Evolutionary conservation across 2,888 invertebrate species (phyloP).

Genomic region (Neuroscelio doddi): DNA sequence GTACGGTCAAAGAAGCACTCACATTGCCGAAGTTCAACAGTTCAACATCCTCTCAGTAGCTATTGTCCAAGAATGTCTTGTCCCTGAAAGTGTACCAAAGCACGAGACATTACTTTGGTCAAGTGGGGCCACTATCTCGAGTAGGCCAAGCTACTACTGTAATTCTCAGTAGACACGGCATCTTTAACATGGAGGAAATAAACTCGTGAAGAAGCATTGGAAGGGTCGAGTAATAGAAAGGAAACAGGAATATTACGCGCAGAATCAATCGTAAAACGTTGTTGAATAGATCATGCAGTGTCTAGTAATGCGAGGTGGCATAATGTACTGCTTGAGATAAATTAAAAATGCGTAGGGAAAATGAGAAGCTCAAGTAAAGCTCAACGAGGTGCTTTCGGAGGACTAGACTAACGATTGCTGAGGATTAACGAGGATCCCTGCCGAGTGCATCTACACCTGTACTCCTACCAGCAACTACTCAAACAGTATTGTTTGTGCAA

Average conservation of each 20-base stretch:
- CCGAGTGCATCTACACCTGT: slow-evolving; percentile 53
- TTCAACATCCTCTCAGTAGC: slow-evolving; percentile 9
- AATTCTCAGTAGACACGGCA: neutral
- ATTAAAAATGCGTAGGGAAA: slow-evolving; percentile 54
- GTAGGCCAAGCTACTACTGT: too few species aligned
- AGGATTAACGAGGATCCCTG: slow-evolving; percentile 51
- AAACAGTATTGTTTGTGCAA: slow-evolving; percentile 21
- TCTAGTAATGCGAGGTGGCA: slow-evolving; percentile 39
- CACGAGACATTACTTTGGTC: too few species aligned
- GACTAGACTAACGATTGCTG: slow-evolving; percentile 54
- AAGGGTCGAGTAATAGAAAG: slow-evolving; percentile 6
- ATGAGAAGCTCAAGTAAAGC: slow-evolving; percentile 67
- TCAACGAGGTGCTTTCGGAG: slow-evolving; percentile 66
- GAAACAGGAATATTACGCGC: slow-evolving; percentile 37
- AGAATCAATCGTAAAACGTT: slow-evolving; percentile 27
- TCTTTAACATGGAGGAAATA: slow-evolving; percentile 30
- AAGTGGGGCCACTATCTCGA: too few species aligned
- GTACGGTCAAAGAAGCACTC: slow-evolving; percentile 22
- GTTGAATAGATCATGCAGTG: slow-evolving; percentile 37
- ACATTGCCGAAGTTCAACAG: slow-evolving; percentile 10
- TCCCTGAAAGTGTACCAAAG: too few species aligned
- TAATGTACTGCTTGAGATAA: slow-evolving; percentile 46
- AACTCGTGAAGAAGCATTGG: slow-evolving; percentile 2
- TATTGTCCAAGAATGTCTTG: too few species aligned
- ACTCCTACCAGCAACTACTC: too few species aligned